phyloP scores from a whole-genome alignment of 2,113 vertebrate genomes.

The Arizona elegans region DNA sequence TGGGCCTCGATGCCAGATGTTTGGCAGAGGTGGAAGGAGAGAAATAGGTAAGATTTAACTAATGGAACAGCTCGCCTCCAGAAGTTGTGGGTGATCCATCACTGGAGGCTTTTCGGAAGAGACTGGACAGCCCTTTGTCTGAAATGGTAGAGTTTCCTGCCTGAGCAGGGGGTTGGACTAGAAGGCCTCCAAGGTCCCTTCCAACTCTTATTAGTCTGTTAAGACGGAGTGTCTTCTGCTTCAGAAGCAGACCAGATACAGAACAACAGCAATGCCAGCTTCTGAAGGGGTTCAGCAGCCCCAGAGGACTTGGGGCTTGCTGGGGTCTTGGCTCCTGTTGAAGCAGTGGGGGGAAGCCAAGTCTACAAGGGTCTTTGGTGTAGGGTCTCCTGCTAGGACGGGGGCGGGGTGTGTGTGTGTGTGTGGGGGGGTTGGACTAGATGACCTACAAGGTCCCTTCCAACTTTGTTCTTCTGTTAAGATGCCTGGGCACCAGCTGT shows the following conservation, averaged over 20 bases:
- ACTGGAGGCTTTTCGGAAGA: background rate
- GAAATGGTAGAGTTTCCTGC: background rate
- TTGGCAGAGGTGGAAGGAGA: background rate
- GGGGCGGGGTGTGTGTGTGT: too few relatives aligned
- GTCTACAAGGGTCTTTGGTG: too few relatives aligned
- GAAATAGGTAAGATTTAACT: background rate
- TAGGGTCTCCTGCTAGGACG: too few relatives aligned
- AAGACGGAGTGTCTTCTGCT: background rate
- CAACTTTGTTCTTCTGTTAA: too few relatives aligned
- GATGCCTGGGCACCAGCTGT: background rate
- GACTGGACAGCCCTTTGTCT: too few relatives aligned
- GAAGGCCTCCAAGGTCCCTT: background rate
- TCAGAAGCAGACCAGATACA: background rate
- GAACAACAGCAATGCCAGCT: background rate
- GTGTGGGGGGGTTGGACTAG: too few relatives aligned
- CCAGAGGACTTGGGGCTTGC: background rate
- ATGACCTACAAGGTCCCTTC: too few relatives aligned
- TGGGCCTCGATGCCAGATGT: background rate
- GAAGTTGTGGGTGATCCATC: background rate
- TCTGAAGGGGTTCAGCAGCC: background rate
- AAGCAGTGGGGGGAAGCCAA: background rate
- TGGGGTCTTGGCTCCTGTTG: background rate
- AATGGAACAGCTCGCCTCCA: background rate
- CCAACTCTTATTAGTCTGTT: background rate
- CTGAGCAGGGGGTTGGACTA: background rate